These are phyloP conservation scores for Cervus canadensis DNA, from an alignment of 2,113 vertebrate genomes.

Conservation along the genomic window DNA sequence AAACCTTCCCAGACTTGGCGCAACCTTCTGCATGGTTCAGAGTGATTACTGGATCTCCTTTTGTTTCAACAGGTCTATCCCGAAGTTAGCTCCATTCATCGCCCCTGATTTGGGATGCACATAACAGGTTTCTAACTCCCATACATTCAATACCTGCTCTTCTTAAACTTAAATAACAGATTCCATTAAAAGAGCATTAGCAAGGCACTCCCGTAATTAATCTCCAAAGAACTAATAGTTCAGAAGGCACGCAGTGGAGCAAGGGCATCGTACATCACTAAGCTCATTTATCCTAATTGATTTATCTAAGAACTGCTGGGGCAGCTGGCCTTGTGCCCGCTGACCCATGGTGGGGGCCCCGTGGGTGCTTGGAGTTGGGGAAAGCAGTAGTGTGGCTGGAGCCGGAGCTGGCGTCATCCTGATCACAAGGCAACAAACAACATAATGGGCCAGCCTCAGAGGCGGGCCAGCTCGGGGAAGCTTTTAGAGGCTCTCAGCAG, in stretches of 20 bases:
- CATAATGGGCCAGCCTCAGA: slow-evolving; percentile 16
- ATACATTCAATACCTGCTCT: slow-evolving; percentile 47
- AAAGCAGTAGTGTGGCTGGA: not conserved
- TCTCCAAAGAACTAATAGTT: slow-evolving; percentile 80
- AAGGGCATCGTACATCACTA: slow-evolving; percentile 77
- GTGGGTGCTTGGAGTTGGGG: not conserved
- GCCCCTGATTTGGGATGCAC: slow-evolving; percentile 72
- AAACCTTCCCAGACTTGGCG: not conserved
- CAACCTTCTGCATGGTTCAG: not conserved
- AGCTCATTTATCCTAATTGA: slow-evolving; percentile 81
- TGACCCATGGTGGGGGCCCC: not conserved
- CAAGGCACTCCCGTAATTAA: slow-evolving; percentile 76
- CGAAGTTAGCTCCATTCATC: slow-evolving; percentile 22
- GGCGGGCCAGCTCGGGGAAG: not conserved
- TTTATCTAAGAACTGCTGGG: slow-evolving; percentile 75
- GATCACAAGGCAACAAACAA: slow-evolving; percentile 20
- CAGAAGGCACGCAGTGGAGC: slow-evolving; percentile 69
- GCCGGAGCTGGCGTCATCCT: not conserved
- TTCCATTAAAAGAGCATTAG: slow-evolving; percentile 83
- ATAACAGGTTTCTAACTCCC: slow-evolving; percentile 70
- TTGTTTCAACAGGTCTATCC: not conserved
- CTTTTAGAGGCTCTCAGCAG: slow-evolving; percentile 47
- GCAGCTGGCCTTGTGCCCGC: slow-evolving; percentile 25
- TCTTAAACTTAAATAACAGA: slow-evolving; percentile 79
- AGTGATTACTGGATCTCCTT: not conserved